A percentile compares a stretch with the other conserved stretches of the same genome.
These are phyloP conservation scores for Parazoanthus swiftii DNA, from an alignment of 92 coral and sea anemone species.

Conservation along the genomic window DNA sequence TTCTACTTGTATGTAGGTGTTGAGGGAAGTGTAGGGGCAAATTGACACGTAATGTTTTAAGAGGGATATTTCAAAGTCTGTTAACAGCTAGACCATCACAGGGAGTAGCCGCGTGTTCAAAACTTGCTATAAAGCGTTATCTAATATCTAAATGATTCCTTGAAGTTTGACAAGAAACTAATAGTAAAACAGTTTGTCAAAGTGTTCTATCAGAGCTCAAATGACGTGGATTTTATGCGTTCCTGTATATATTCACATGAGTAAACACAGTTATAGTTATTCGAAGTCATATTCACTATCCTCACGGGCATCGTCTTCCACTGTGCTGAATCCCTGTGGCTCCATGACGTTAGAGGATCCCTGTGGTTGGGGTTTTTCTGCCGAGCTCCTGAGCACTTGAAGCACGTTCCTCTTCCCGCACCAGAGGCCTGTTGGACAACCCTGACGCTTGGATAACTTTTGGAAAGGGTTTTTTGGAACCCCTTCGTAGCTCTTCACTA, in stretches of 20 bases:
- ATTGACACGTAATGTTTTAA: background rate
- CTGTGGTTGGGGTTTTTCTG: background rate
- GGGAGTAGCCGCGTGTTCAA: background rate
- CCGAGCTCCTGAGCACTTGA: background rate
- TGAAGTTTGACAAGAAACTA: background rate
- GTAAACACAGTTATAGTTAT: background rate
- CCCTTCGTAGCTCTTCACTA: background rate
- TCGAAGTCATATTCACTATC: background rate
- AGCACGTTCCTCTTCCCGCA: constrained; percentile 69
- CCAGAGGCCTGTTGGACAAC: constrained; percentile 85
- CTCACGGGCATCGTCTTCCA: background rate
- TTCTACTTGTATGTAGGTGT: too few species aligned
- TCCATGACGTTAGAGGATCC: background rate
- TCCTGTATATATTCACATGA: background rate
- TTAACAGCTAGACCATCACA: background rate
- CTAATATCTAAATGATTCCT: background rate
- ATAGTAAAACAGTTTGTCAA: background rate
- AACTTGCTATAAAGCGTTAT: background rate
- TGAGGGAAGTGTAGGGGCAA: background rate
- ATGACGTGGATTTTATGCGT: background rate
- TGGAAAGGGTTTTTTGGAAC: constrained; percentile 4
- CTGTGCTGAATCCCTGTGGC: background rate
- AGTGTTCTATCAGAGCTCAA: background rate
- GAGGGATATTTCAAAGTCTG: background rate
- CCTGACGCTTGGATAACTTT: constrained; percentile 3